Evolutionary conservation across 2,113 vertebrate genomes (phyloP), one percentile per base, ranked within the genome.

Genomic region (Laterallus jamaicensis): DNA sequence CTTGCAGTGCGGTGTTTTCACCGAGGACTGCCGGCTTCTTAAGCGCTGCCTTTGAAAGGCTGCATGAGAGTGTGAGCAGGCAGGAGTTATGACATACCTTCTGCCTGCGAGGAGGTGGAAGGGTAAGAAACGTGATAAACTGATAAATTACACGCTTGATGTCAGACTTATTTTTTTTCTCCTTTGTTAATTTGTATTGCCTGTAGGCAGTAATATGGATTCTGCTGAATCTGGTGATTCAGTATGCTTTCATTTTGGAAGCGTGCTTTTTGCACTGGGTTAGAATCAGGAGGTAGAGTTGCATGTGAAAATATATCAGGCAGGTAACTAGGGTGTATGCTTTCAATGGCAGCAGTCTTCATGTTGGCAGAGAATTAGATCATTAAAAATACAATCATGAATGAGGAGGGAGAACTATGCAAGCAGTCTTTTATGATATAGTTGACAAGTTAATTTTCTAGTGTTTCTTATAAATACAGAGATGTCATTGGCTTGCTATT

Each of bases 191-290:
- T 40, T 62, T 59, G 19, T 6, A 1, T 35, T 58, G 1, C 12
- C 3, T 63, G 1, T 40, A 7, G 39, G 17, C 17, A 31, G 17
- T 35, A 21, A 26, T 29, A 47, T 0, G 3, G 26, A 11, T 59
- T 35, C 13, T 66, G 11, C 5, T 0, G 0, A 29, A 17, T 55
- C 35, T 37, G 9, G 10, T 52, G 15, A 13, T 40, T 24, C 28
- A 15, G 26, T 87, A 62, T 56, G 14, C 10, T 35, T 91, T 79
- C 11, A 4, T 50, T 92, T 85, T 56, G 22, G 35, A 67, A 77
- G 28, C 6, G 16, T 0, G 1, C 12, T 64, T 92, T 47, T 50
- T 75, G 12, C 25, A 9, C 2, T 56, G 19, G 13, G 3, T 58
- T 59, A 67, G 35, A 28, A 54, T 67, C 37, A 40, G 25, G 6